Evolutionary conservation across 2,888 invertebrate genomes (phyloP).

Genomic region (Ochropleura plecta): DNA sequence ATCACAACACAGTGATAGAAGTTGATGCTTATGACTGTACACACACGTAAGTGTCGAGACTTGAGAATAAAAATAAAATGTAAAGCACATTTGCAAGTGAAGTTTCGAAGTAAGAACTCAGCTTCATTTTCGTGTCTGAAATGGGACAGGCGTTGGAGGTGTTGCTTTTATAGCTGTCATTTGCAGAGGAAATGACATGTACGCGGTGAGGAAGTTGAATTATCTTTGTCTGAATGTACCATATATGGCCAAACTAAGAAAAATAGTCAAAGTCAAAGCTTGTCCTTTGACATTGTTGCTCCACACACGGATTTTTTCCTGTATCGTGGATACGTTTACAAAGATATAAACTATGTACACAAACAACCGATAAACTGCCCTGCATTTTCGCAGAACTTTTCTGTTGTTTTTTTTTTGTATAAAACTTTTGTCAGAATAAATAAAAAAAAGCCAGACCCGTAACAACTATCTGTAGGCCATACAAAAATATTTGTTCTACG

Average conservation of each 20-base stretch:
- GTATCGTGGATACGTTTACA: too few species aligned
- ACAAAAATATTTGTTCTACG: too few species aligned
- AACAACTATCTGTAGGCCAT: too few species aligned
- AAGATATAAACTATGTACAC: too few species aligned
- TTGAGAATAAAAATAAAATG: constrained; percentile 55
- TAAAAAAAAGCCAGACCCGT: too few species aligned
- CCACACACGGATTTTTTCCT: too few species aligned
- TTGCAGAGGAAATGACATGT: constrained; percentile 25
- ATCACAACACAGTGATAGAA: background rate
- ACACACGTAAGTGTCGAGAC: constrained; percentile 52
- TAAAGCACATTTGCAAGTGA: constrained; percentile 51
- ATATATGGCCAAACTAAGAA: background rate
- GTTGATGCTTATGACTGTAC: background rate
- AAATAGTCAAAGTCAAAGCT: too few species aligned
- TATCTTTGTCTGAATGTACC: background rate
- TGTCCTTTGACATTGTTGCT: too few species aligned
- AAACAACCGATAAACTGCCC: too few species aligned
- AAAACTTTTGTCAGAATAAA: too few species aligned
- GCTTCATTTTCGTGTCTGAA: constrained; percentile 50
- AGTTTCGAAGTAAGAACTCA: constrained; percentile 52
- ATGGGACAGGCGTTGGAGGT: constrained; percentile 50
- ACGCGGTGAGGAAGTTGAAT: background rate
- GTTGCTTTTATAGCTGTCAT: constrained; percentile 46
- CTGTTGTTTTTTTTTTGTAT: too few species aligned
- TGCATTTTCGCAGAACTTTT: too few species aligned